Base-by-base conservation (phyloP, 2,888 invertebrate species). In the Alentia gelatinosa region DNA sequence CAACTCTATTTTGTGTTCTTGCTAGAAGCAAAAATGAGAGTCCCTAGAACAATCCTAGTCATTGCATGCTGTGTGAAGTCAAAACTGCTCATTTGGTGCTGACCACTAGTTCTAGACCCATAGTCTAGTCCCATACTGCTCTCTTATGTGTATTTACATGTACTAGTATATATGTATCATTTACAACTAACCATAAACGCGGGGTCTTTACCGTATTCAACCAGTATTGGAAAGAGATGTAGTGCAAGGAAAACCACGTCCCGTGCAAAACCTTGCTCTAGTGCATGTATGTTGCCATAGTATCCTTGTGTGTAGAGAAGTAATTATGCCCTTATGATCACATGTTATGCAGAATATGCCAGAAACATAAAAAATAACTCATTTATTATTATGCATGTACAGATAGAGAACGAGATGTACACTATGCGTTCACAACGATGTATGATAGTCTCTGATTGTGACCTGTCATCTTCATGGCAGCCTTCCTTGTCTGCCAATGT, bases 161-260 rank as follows among this genome's bases (percentile, higher is more conserved):
- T 79, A 37, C 79, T 79, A 79, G 79, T 79, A 79, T 79, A 79
- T 79, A 79, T 37, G 79, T 74, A 74, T 74, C 74, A 79, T 79
- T 37, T 79, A 79, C 35, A 5, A 79, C 35, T 79, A 37, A 79
- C 79, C 79, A 68, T 68, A 79, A n/a, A 39, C 79, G 79, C 79
- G 35, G 42, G 30, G 47, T 86, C 86, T 86, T 86, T 86, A 86
- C 86, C 86, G 86, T 47, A 47, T 50, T 23, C 30, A 86, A 86
- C 30, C 86, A 86, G 86, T 86, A 86, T 86, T 86, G 30, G 42
- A 86, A 86, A 33, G 50, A 86, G 86, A 86, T 86, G 86, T 86
- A 86, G 86, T 26, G 86, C 26, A 42, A 15, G 86, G 26, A 9
- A 23, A n/a, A 9, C 4, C 47, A 47, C 86, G 23, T 1, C 30